A percentile compares a stretch with the other conserved stretches of the same genome.
Evolutionary conservation across 2,888 invertebrate genomes (phyloP).

Genomic region (Leptopilina syphax): DNA sequence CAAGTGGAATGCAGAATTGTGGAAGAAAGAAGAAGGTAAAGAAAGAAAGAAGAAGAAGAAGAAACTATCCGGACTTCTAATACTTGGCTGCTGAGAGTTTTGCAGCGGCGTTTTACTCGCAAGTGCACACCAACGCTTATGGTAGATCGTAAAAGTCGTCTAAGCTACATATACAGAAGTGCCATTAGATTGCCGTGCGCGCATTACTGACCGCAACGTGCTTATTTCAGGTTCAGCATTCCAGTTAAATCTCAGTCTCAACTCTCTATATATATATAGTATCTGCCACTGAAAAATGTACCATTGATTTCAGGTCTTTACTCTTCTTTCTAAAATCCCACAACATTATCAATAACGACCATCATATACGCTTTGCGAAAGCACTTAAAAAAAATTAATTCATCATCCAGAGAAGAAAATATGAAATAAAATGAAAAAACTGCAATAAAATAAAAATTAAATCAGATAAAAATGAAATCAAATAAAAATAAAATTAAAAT

Average conservation of each 20-base stretch:
- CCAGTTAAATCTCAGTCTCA: conserved; percentile 30
- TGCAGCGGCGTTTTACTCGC: conserved; percentile 14
- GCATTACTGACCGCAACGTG: conserved; percentile 11
- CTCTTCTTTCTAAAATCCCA: neutral
- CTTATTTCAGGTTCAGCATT: conserved; percentile 19
- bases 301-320: neutral
- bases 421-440: too few relatives aligned
- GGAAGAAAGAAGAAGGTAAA: neutral
- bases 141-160: conserved; percentile 25
- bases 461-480: too few relatives aligned
- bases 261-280: neutral
- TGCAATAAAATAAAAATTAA: too few relatives aligned
- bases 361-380: too few relatives aligned
- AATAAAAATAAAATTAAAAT: too few relatives aligned
- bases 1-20: conserved; percentile 9
- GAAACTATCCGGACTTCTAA: neutral
- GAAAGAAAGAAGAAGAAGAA: neutral
- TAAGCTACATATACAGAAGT: conserved; percentile 11
- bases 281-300: conserved; percentile 7
- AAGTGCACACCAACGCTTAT: conserved; percentile 22
- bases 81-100: neutral
- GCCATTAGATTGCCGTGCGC: conserved; percentile 26
- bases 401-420: too few relatives aligned
- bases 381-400: too few relatives aligned
- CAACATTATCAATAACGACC: neutral